Evolutionary conservation across 2,888 invertebrate species (phyloP).

Genomic region (Didymodactylos carnosus): DNA sequence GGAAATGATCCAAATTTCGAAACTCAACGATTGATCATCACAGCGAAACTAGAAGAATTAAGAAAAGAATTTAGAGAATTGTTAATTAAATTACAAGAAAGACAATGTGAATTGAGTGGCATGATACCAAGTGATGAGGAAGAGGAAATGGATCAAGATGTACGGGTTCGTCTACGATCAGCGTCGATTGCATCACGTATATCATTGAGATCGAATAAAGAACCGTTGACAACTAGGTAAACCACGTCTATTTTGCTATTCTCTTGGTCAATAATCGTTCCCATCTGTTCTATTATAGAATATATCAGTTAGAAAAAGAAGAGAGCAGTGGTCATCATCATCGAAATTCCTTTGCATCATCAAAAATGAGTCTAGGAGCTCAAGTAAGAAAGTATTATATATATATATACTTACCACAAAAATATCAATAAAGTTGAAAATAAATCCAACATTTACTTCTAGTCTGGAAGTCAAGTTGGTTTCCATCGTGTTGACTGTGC

Average conservation of each 20-base stretch:
- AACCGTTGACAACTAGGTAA: background rate
- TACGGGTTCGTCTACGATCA: conserved; percentile 7
- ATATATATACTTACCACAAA: no score
- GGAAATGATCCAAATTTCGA: background rate
- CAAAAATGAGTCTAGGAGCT: background rate
- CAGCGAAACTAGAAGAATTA: background rate
- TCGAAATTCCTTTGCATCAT: background rate
- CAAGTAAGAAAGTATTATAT: no score
- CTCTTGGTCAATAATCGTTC: no score
- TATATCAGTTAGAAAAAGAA: background rate
- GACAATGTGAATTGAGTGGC: background rate
- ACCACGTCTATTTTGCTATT: no score
- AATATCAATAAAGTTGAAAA: no score
- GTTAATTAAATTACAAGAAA: background rate
- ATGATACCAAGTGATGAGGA: conserved; percentile 3
- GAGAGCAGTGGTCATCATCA: background rate
- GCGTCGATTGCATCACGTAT: conserved; percentile 2
- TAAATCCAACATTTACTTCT: no score
- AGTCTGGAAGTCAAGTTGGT: no score
- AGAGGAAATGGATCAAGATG: conserved; percentile 12
- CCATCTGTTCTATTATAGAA: background rate
- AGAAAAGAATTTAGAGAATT: background rate
- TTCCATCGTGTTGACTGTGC: no score
- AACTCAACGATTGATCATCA: background rate
- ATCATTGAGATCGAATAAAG: background rate